A percentile compares a stretch with the other conserved stretches of the same genome.
phyloP scores from a whole-genome alignment of 1,140 invertebrate genomes.

The Drosophila hydei region DNA sequence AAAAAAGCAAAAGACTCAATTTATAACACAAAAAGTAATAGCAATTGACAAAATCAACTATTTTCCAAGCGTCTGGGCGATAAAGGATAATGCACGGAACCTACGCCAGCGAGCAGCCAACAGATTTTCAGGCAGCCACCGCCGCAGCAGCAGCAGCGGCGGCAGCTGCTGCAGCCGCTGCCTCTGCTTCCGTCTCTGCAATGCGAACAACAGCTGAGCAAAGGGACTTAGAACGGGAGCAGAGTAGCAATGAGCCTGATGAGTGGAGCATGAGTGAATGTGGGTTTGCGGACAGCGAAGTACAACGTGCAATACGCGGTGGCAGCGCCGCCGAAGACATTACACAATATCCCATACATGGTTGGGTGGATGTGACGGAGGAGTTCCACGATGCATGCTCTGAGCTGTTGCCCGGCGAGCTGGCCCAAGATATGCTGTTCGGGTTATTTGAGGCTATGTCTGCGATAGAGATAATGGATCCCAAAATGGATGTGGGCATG shows the following conservation, averaged over 20 bases:
- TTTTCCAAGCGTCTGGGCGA: constrained; percentile 11
- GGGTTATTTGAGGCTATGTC: constrained; percentile 99
- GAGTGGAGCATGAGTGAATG: constrained; percentile 65
- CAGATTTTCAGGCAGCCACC: constrained; percentile 69
- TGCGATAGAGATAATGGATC: constrained; percentile 99
- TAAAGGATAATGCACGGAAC: constrained; percentile 34
- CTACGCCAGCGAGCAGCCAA: constrained; percentile 39
- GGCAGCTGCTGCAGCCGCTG: constrained; percentile 46
- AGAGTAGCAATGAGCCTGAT: constrained; percentile 49
- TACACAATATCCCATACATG: constrained; percentile 72
- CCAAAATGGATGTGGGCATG: constrained; percentile 99
- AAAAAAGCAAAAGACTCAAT: constrained; percentile 18
- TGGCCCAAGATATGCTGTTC: constrained; percentile 95
- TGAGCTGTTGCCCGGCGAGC: constrained; percentile 93
- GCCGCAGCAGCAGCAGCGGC: constrained; percentile 64
- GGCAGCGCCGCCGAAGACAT: constrained; percentile 70
- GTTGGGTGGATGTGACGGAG: constrained; percentile 90
- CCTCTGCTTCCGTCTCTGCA: constrained; percentile 34
- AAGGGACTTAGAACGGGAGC: constrained; percentile 35
- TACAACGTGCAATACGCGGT: constrained; percentile 64
- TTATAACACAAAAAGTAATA: constrained; percentile 6
- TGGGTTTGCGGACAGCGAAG: constrained; percentile 63
- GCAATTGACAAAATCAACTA: constrained; percentile 31
- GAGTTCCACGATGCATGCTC: constrained; percentile 89
- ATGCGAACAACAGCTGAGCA: constrained; percentile 35